Conservation (phyloP, 2,888 invertebrate genomes). For the Lasius platythorax region DNA sequence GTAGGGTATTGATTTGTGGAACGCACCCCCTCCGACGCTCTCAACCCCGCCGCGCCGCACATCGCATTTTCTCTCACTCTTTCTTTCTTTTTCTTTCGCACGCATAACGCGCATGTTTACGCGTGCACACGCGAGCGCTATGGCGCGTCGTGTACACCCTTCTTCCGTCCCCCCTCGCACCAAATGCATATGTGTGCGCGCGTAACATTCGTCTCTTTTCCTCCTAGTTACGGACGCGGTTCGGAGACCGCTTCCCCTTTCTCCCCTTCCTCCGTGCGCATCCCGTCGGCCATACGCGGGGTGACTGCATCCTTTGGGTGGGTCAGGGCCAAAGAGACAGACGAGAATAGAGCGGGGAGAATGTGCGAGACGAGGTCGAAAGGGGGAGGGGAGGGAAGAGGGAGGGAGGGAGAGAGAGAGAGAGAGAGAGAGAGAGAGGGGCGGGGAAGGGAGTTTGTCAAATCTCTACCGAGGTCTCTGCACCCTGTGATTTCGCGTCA, state of each 20-base stretch:
- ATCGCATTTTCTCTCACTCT: conserved; percentile 46
- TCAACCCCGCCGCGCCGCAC: conserved; percentile 58
- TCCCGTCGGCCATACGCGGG: conserved; percentile 68
- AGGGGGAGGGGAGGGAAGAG: conserved; percentile 37
- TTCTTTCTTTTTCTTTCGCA: conserved; percentile 39
- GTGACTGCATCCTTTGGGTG: conserved; percentile 84
- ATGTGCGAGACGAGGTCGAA: conserved; percentile 66
- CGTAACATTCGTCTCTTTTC: conserved; percentile 43
- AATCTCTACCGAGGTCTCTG: conserved; percentile 77
- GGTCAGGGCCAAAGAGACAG: conserved; percentile 83
- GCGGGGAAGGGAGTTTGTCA: conserved; percentile 75
- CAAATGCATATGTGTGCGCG: background rate
- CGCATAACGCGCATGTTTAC: conserved; percentile 58
- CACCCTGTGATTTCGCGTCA: conserved; percentile 68
- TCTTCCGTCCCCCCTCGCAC: conserved; percentile 52
- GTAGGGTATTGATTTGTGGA: conserved; percentile 83
- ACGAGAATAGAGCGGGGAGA: conserved; percentile 66
- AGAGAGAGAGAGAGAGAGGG: conserved; percentile 12
- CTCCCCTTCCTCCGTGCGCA: conserved; percentile 58
- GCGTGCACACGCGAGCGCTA: conserved; percentile 50
- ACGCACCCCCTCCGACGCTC: conserved; percentile 67
- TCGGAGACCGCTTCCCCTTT: conserved; percentile 65
- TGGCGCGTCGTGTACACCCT: conserved; percentile 62
- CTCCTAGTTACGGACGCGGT: conserved; percentile 65
- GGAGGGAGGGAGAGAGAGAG: conserved; percentile 59